Evolutionary conservation across 2,113 vertebrate genomes (phyloP), one percentile per base, ranked within the genome.

Genomic region (Willisornis vidua): DNA sequence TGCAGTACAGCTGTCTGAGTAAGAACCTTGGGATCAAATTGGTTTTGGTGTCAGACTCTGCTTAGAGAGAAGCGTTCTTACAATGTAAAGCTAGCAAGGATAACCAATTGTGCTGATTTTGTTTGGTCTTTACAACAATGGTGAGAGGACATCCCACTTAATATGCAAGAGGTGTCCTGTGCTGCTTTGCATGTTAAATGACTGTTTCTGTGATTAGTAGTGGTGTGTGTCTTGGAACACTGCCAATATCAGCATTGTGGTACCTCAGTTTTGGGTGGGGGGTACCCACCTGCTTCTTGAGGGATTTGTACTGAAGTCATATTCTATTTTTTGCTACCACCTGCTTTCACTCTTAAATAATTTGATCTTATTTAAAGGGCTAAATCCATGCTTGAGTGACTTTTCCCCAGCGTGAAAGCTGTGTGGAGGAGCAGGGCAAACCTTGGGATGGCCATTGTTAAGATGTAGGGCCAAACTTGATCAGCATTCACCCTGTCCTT

Each of bases 331-430:
- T 91, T 91, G 62, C 88, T 63, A 4, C 88, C 90, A 87, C 62
- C 93, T 93, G 93, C 85, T 93, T 91, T 97, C 88, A 55, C 51
- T 83, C 46, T 62, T 90, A 66, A 85, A 91, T 59, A 72, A 91
- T 29, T 79, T 83, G 54, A 70, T 93, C 63, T 57, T 93, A n/a
- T 1, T 58, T 39, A 54, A 85, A 54, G 62, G 35, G 57, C 41
- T 73, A 49, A 92, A 70, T 22, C 6, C 71, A 19, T 73, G 59
- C 54, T 88, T 57, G 35, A 62, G 59, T 39, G 58, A 58, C 31
- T 94, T 31, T 70, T 77, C 31, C 43, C 26, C 26, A 37, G 52
- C 12, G 5, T 46, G 66, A 61, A 65, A 51, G 31, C 59, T 54
- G 31, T 6, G 4, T 23, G 70, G 62, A 54, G 39, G 45, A 85